A percentile compares a stretch with the other conserved stretches of the same genome.
phyloP scores from a whole-genome alignment of 2,888 invertebrate genomes.

The Drosophila hamatofila region DNA sequence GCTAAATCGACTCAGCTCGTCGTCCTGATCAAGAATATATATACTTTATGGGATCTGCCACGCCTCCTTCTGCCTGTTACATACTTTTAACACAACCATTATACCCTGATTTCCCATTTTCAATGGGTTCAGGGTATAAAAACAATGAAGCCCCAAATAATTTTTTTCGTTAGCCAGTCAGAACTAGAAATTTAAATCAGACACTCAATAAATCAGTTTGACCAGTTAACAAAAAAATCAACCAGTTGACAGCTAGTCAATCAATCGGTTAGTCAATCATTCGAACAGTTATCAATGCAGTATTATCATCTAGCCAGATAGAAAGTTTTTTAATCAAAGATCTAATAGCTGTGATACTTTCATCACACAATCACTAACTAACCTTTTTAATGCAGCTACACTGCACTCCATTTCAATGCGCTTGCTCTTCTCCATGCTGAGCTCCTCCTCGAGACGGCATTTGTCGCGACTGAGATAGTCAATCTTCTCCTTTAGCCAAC shows the following conservation, averaged over 20 bases:
- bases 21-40: no score
- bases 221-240: no score
- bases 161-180: background rate
- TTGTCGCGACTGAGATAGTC: constrained; percentile 86
- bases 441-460: constrained; percentile 84
- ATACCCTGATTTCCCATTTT: no score
- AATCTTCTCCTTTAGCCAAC: constrained; percentile 85
- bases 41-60: no score
- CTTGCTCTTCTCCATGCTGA: constrained; percentile 84
- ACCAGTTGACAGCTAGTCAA: no score
- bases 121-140: no score
- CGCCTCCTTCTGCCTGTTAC: no score
- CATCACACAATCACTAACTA: constrained; percentile 62
- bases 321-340: background rate
- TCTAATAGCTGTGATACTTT: background rate
- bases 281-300: background rate
- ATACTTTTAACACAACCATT: no score
- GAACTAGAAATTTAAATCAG: no score
- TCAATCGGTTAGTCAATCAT: background rate
- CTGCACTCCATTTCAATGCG: constrained; percentile 86
- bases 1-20: no score
- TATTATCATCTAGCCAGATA: background rate
- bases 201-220: background rate
- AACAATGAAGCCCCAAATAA: background rate
- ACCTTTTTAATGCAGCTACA: constrained; percentile 86